Percentiles rank a stretch among this genome's conserved stretches.
These are phyloP conservation scores for Drosophila ficusphila DNA, from an alignment of 1,140 invertebrate genomes.

Conservation along the genomic window DNA sequence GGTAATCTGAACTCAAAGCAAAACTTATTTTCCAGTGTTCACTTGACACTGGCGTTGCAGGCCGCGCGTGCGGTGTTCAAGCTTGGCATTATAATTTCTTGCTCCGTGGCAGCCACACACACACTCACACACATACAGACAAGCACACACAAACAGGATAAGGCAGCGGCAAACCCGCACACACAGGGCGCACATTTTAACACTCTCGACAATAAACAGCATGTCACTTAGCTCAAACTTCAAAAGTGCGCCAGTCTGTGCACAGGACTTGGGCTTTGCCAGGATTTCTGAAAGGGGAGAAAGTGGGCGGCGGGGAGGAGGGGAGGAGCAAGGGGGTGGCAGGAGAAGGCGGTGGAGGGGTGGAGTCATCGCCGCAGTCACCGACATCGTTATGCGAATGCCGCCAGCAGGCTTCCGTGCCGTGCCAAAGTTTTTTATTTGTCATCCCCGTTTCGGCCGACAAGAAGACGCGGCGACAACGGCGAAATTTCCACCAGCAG, in stretches of 20 bases:
- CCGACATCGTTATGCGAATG: conserved; percentile 81
- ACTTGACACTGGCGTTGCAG: conserved; percentile 20
- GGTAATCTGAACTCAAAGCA: not conserved
- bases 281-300: conserved; percentile 7
- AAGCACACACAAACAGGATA: conserved; percentile 15
- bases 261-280: conserved; percentile 13
- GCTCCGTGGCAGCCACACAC: conserved; percentile 54
- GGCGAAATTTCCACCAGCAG: conserved; percentile 10
- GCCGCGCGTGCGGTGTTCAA: conserved; percentile 66
- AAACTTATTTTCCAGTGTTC: conserved; percentile 52
- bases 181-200: conserved; percentile 75
- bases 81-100: conserved; percentile 83
- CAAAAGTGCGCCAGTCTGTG: conserved; percentile 72
- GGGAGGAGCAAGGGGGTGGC: not conserved
- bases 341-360: conserved; percentile 34
- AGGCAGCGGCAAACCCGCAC: conserved; percentile 18
- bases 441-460: conserved; percentile 67
- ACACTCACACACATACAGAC: conserved; percentile 9
- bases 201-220: conserved; percentile 84
- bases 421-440: conserved; percentile 70
- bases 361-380: conserved; percentile 63
- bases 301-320: no score
- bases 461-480: conserved; percentile 24
- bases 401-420: conserved; percentile 79
- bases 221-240: conserved; percentile 84